Percentiles rank a stretch among this genome's conserved stretches.
phyloP scores from a whole-genome alignment of 92 coral and sea anemone genomes.

The Paragorgia papillata region DNA sequence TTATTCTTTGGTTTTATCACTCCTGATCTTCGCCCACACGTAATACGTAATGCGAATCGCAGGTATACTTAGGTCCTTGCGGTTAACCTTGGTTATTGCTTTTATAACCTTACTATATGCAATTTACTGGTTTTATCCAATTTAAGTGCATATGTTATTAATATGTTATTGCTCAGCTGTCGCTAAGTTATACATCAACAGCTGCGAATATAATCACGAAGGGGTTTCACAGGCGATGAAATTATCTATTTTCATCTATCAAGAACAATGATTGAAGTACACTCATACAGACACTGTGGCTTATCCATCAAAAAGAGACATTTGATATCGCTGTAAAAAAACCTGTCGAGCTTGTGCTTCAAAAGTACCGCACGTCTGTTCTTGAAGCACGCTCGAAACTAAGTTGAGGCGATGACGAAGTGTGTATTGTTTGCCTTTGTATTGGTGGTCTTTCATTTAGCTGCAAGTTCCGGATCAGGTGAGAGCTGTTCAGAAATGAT shows the following conservation, averaged over 20 bases:
- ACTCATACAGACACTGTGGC: background rate
- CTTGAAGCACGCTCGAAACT: background rate
- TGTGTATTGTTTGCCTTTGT: background rate
- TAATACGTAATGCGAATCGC: too few species aligned
- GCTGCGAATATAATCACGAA: background rate
- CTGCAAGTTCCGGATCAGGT: conserved; percentile 30
- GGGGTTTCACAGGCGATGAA: background rate
- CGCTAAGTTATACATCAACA: background rate
- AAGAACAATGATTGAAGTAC: conserved; percentile 7
- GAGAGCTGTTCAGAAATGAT: conserved; percentile 14
- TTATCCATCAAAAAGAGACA: conserved; percentile 8
- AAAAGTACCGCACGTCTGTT: background rate
- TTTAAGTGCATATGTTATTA: too few species aligned
- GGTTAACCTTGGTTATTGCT: too few species aligned
- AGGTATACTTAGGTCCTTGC: too few species aligned
- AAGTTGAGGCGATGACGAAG: background rate
- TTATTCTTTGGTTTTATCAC: too few species aligned
- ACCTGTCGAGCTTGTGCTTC: conserved; percentile 2
- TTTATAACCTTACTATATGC: too few species aligned
- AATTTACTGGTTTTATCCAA: too few species aligned
- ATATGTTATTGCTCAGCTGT: too few species aligned
- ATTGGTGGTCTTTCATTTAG: conserved; percentile 3
- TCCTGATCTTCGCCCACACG: too few species aligned
- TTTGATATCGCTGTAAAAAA: conserved; percentile 15
- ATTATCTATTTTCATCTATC: conserved; percentile 1